Conservation (phyloP, 2,797 vertebrate species). For the Dallia pectoralis region DNA sequence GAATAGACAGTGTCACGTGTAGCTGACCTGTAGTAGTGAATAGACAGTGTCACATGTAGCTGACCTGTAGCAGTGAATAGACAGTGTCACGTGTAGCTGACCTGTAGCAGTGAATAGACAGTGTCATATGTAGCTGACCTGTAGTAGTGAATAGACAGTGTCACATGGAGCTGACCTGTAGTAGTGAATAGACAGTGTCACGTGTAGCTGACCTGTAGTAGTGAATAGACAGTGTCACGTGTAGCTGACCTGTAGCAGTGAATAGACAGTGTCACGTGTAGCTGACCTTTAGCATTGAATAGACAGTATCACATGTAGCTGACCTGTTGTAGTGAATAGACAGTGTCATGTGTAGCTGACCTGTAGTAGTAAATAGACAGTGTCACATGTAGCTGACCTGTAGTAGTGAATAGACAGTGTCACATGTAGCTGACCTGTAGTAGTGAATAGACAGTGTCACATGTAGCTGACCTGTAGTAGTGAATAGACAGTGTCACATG, state of each 20-base stretch:
- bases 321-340: neutral
- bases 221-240: too few relatives aligned
- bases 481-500: too few relatives aligned
- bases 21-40: conserved; percentile 4
- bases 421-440: conserved; percentile 26
- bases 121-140: conserved; percentile 13
- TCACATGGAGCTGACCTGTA: conserved; percentile 34
- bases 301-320: conserved; percentile 49
- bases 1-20: conserved; percentile 44
- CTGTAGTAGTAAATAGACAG: neutral
- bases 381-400: conserved; percentile 37
- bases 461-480: conserved; percentile 5
- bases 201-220: conserved; percentile 14
- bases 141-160: too few relatives aligned
- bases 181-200: too few relatives aligned
- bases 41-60: conserved; percentile 44
- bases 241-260: conserved; percentile 3
- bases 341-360: conserved; percentile 39
- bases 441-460: too few relatives aligned
- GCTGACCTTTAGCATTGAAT: conserved; percentile 3
- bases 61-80: neutral
- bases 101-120: neutral
- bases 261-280: conserved; percentile 45
- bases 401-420: too few relatives aligned
- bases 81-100: conserved; percentile 41